Base-by-base conservation (phyloP, 2,797 vertebrate species). In the Manis javanica region DNA sequence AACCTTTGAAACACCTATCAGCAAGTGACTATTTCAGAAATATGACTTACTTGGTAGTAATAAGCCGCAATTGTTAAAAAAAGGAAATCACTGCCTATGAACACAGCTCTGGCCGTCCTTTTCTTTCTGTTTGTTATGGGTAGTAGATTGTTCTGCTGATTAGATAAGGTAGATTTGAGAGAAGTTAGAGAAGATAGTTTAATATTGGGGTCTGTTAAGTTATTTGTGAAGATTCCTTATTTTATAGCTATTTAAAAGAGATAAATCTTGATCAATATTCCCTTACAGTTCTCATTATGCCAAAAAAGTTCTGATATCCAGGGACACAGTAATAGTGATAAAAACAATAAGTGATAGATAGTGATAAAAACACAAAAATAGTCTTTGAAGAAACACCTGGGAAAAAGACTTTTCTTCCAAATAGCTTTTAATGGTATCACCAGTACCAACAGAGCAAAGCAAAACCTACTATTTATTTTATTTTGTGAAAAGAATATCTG, bases 101-200 rank as follows among this genome's bases (percentile, higher is more conserved):
- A 94, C 79, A 90, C 0, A 63, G 11, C 3, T 46, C 10, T n/a
- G 3, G 10, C n/a, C 39, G 7, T n/a, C 18, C 11, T 10, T 86
- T 83, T 49, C 74, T 69, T 69, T 59, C 16, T 55, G 2, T 77
- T 71, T 75, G 42, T 64, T 94, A 19, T 61, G 12, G 4, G 10
- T 42, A 14, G 4, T 37, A 11, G 15, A 18, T 55, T 81, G 64
- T 72, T 88, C n/a, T 37, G 15, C 4, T 49, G 31, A 61, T 7
- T 11, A 84, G 88, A 37, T 26, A 3, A 26, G 16, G 4, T 64
- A 92, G 71, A 69, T 78, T 13, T 53, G 18, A 57, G 49, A 34
- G 37, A 85, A 66, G 18, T 85, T 61, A 55, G 5, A 87, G 31
- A 87, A 92, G 15, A 42, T 82, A 51, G 18, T 96, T 95, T 77